Evolutionary conservation across 2,888 invertebrate species (phyloP).

Genomic region (Yponomeuta plumbellus): DNA sequence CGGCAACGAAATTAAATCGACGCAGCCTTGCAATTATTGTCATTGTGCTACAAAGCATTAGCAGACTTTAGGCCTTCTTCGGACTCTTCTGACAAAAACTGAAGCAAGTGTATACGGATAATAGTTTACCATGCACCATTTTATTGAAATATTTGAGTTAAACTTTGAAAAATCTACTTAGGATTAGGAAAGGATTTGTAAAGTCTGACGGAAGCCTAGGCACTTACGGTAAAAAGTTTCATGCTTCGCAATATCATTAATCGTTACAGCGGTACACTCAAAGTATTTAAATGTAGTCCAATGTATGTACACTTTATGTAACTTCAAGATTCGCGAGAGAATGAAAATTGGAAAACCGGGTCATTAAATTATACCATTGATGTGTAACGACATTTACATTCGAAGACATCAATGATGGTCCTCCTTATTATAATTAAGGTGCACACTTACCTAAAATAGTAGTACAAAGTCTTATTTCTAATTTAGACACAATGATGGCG

Average conservation of each 20-base stretch:
- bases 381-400: not conserved
- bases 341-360: not conserved
- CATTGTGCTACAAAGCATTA: too few species aligned
- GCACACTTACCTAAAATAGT: not conserved
- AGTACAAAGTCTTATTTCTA: not conserved
- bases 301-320: not conserved
- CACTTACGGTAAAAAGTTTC: conserved; percentile 57
- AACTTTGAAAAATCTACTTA: not conserved
- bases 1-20: too few species aligned
- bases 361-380: not conserved
- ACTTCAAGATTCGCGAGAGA: not conserved
- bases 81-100: too few species aligned
- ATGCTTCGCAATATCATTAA: not conserved
- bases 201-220: conserved; percentile 47
- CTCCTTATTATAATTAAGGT: not conserved
- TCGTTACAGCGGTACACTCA: not conserved
- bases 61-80: too few species aligned
- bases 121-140: not conserved
- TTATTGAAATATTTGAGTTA: not conserved
- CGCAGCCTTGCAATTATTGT: too few species aligned
- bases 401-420: not conserved
- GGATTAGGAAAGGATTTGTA: not conserved
- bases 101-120: too few species aligned
- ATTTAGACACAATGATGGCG: not conserved
- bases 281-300: not conserved